Base-by-base conservation (phyloP, 1,140 invertebrate species). In the Diabrotica virgifera region DNA sequence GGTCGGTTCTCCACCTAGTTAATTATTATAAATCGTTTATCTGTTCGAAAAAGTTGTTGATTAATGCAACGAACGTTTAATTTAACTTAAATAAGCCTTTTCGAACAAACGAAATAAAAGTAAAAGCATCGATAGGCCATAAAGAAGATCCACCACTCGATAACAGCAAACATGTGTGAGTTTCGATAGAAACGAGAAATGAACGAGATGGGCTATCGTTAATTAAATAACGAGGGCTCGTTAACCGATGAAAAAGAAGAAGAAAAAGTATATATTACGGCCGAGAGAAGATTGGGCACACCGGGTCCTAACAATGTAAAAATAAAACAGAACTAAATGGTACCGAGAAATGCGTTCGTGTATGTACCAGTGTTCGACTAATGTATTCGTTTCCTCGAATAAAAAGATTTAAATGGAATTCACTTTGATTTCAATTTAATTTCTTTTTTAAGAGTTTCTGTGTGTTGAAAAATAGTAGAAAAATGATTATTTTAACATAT, bases 191-290 rank as follows among this genome's bases (percentile, higher is more conserved):
- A 73, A 70, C 72, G 63, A 65, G 68, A 66, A 57, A 67, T 59
- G 62, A 62, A 70, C 69, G 63, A 70, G 67, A 73, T 68, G 66
- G 65, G 37, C 63, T 63, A 68, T 70, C 68, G 72, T 76, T 76
- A 76, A 76, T 76, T 76, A 76, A 76, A 76, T 76, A 76, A 75
- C 73, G 71, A 76, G 73, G 60, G 71, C 70, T 64, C 51, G 72
- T 73, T 74, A 46, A 74, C 72, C 64, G 68, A 65, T 55, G 62
- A 69, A 60, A 67, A 71, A 63, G 60, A 68, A 71, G 63, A 65
- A 64, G 40, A 51, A 46, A 40, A 71, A 10, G n/a, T 46, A 46
- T 46, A 46, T 46, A 46, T 46, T 46, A n/a, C 8, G 8, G 40
- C n/a, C 8, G 40, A 64, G 59, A 70, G 71, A 73, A 67, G 62